These are phyloP conservation scores for Cabera pusaria DNA, from an alignment of 2,888 invertebrate species.

Conservation along the genomic window DNA sequence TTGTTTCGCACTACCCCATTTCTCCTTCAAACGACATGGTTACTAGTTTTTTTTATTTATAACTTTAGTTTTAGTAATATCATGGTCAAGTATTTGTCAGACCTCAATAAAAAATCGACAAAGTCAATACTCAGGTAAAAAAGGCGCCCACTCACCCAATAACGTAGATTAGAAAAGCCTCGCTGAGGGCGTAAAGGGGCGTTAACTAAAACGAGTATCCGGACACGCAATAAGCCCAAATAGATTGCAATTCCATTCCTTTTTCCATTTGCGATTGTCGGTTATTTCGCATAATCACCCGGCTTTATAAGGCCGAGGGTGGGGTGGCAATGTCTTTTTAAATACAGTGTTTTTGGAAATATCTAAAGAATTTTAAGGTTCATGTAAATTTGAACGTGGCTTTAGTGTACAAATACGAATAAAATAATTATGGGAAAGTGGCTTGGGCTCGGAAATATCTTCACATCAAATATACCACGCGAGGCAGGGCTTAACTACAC, in stretches of 20 bases:
- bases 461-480: too few species aligned
- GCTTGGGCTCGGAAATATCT: too few species aligned
- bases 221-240: slow-evolving; percentile 52
- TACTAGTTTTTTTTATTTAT: too few species aligned
- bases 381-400: too few species aligned
- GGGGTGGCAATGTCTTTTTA: slow-evolving; percentile 18
- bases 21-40: too few species aligned
- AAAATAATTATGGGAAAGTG: too few species aligned
- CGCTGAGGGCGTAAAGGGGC: slow-evolving; percentile 23
- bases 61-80: too few species aligned
- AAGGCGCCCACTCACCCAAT: slow-evolving; percentile 14
- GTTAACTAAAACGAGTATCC: slow-evolving; percentile 37
- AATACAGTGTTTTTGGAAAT: too few species aligned
- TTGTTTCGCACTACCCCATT: too few species aligned
- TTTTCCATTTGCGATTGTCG: slow-evolving; percentile 60
- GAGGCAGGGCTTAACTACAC: too few species aligned
- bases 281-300: slow-evolving; percentile 58
- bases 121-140: slow-evolving; percentile 4
- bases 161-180: slow-evolving; percentile 24
- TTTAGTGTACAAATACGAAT: too few species aligned
- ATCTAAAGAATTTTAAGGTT: too few species aligned
- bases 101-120: neutral
- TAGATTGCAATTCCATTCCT: slow-evolving; percentile 56
- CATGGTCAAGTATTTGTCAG: neutral
- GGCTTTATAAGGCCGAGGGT: slow-evolving; percentile 27